Evolutionary conservation across 2,113 vertebrate species (phyloP).

Genomic region (Osmerus eperlanus): DNA sequence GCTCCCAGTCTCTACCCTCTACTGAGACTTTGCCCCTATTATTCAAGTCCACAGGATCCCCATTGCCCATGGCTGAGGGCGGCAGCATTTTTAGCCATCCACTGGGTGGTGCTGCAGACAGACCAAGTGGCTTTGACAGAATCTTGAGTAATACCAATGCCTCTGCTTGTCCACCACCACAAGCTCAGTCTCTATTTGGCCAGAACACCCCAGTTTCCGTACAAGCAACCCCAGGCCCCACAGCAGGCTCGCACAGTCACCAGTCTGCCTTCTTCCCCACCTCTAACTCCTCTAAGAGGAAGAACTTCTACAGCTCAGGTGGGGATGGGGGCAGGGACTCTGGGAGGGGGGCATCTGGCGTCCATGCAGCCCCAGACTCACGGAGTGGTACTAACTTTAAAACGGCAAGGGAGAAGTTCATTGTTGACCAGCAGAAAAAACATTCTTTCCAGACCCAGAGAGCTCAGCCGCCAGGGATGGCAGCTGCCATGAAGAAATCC

Average conservation of each 20-base stretch:
- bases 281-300: constrained; percentile 65
- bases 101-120: constrained; percentile 22
- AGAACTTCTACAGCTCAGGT: constrained; percentile 57
- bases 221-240: constrained; percentile 34
- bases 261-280: constrained; percentile 54
- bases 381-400: constrained; percentile 71
- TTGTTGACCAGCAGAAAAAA: constrained; percentile 86
- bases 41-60: constrained; percentile 30
- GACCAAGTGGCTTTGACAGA: constrained; percentile 27
- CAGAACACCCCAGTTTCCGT: constrained; percentile 33
- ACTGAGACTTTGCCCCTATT: constrained; percentile 21
- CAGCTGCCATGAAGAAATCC: constrained; percentile 80
- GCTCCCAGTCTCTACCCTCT: constrained; percentile 33
- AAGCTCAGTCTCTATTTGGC: constrained; percentile 43
- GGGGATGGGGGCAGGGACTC: constrained; percentile 50
- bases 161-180: constrained; percentile 24
- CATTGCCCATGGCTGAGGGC: constrained; percentile 34
- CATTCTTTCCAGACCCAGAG: constrained; percentile 69
- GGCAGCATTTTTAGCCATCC: constrained; percentile 12
- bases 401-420: constrained; percentile 86
- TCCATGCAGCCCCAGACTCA: constrained; percentile 35
- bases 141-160: constrained; percentile 13
- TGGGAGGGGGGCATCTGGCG: constrained; percentile 36
- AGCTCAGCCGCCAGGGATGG: constrained; percentile 27
- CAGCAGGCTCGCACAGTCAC: constrained; percentile 40